Conservation (phyloP, 2,797 vertebrate species). For the Lacerta viridis region DNA sequence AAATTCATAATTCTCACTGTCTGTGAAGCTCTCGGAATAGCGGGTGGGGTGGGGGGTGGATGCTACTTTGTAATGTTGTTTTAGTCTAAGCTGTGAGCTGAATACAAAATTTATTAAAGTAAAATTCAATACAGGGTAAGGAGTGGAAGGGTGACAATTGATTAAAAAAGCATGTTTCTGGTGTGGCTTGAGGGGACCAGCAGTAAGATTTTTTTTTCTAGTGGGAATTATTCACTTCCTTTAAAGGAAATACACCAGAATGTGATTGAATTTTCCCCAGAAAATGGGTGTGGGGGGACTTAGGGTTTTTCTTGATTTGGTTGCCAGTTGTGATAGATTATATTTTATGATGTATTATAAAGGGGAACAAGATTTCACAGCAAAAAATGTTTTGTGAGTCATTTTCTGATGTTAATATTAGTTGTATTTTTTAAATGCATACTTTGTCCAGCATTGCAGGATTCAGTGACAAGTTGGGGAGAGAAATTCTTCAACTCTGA, state of each 20-base stretch:
- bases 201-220: conserved; percentile 25
- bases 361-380: conserved; percentile 52
- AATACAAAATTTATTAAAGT: background rate
- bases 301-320: conserved; percentile 55
- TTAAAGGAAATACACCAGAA: conserved; percentile 42
- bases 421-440: conserved; percentile 14
- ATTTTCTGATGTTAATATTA: conserved; percentile 56
- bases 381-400: background rate
- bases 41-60: background rate
- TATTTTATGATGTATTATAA: conserved; percentile 50
- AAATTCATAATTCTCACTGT: conserved; percentile 29
- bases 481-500: no score
- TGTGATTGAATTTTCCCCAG: conserved; percentile 48
- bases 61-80: conserved; percentile 1
- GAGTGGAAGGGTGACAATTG: conserved; percentile 21
- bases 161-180: conserved; percentile 20
- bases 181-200: conserved; percentile 11
- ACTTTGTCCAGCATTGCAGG: background rate
- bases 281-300: conserved; percentile 49
- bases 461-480: background rate
- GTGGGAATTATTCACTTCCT: conserved; percentile 34
- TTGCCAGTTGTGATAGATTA: conserved; percentile 51
- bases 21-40: conserved; percentile 9
- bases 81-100: conserved; percentile 26
- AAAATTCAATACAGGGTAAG: background rate